These are phyloP conservation scores for Sphenodon punctatus DNA, from an alignment of 2,797 vertebrate genomes.

Conservation along the genomic window DNA sequence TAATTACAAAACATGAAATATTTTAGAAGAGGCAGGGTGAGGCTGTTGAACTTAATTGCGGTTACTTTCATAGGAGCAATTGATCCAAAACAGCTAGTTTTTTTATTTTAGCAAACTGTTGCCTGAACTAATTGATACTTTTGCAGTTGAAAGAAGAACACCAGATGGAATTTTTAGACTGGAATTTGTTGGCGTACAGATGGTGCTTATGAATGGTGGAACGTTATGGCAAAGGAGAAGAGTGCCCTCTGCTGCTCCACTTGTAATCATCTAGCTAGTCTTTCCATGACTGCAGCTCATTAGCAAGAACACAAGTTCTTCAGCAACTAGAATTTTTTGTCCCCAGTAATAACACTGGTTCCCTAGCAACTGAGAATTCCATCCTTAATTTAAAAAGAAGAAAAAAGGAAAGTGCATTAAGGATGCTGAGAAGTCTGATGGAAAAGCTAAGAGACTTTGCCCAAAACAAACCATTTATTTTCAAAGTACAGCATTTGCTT, in stretches of 20 bases:
- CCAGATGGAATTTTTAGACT: background rate
- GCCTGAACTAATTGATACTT: slow-evolving; percentile 25
- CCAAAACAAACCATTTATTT: slow-evolving; percentile 12
- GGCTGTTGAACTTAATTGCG: background rate
- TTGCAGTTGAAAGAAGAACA: background rate
- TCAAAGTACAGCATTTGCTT: background rate
- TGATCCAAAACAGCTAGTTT: background rate
- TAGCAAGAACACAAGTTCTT: background rate
- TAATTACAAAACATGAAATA: rapidly evolving
- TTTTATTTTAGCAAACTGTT: slow-evolving; percentile 34
- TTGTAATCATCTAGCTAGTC: background rate
- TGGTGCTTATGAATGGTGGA: background rate
- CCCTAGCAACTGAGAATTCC: background rate
- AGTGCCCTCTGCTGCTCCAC: slow-evolving; percentile 44
- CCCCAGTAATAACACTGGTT: background rate
- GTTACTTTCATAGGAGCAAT: background rate
- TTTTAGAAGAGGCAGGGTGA: background rate
- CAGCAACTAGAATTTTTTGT: background rate
- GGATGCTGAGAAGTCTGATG: background rate
- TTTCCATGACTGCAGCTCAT: background rate
- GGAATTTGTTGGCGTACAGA: slow-evolving; percentile 7
- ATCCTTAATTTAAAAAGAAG: background rate
- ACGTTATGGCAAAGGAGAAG: background rate
- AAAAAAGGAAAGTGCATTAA: slow-evolving; percentile 7
- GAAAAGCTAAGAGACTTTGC: background rate